Conservation (phyloP, 2,888 invertebrate genomes). For the Brachycybe producta region DNA sequence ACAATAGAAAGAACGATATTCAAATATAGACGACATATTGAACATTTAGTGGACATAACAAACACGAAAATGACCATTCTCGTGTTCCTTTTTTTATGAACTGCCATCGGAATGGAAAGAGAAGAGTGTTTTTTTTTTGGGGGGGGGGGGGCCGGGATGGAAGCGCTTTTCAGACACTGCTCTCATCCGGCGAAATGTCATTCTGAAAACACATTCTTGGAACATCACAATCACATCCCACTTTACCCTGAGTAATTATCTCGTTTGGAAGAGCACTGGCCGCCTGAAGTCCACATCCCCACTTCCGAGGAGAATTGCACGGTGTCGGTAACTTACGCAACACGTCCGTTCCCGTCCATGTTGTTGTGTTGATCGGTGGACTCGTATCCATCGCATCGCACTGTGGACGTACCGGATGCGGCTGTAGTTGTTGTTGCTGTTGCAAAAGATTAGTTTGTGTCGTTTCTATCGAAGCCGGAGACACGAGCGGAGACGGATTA, state of each 20-base stretch:
- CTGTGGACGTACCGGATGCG: too few relatives aligned
- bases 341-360: conserved; percentile 3
- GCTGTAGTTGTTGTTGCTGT: background rate
- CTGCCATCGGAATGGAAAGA: too few relatives aligned
- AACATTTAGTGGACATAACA: too few relatives aligned
- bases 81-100: too few relatives aligned
- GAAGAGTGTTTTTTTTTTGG: too few relatives aligned
- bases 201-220: conserved; percentile 7
- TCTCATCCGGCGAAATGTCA: conserved; percentile 12
- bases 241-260: conserved; percentile 3
- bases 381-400: too few relatives aligned
- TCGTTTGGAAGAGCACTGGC: background rate
- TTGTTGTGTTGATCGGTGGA: too few relatives aligned
- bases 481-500: conserved; percentile 4
- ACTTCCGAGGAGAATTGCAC: conserved; percentile 4
- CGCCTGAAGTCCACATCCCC: conserved; percentile 2
- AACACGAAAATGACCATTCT: too few relatives aligned
- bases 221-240: background rate
- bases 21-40: too few relatives aligned
- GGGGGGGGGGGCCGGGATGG: too few relatives aligned
- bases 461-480: background rate
- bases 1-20: too few relatives aligned
- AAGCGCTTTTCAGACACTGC: conserved; percentile 13
- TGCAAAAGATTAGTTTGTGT: background rate
- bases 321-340: background rate